Evolutionary conservation across 2,113 vertebrate species (phyloP).

Genomic region (Channa argus): DNA sequence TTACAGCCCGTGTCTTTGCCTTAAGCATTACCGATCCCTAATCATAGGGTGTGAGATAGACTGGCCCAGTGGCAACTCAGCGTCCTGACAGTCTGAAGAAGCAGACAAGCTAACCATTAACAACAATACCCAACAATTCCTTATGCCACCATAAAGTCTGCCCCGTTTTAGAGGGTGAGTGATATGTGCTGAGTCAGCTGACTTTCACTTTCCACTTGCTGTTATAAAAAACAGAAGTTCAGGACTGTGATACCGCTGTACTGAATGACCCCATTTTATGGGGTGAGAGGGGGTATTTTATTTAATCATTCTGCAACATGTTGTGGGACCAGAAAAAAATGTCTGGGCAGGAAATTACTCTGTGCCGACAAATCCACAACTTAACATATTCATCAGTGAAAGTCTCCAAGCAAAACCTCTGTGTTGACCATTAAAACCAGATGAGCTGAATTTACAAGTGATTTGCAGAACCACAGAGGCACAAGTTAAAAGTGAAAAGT

Average conservation of each 20-base stretch:
- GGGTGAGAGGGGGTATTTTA: not conserved
- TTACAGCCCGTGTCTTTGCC: slow-evolving; percentile 40
- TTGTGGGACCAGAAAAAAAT: slow-evolving; percentile 61
- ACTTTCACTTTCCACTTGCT: too few relatives aligned
- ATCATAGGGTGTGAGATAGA: slow-evolving; percentile 63
- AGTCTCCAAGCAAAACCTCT: slow-evolving; percentile 25
- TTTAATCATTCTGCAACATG: slow-evolving; percentile 70
- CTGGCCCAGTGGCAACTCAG: slow-evolving; percentile 41
- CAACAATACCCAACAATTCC: too few relatives aligned
- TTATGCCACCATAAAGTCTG: too few relatives aligned
- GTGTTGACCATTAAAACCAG: slow-evolving; percentile 26
- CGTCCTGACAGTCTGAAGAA: slow-evolving; percentile 36
- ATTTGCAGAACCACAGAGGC: slow-evolving; percentile 26
- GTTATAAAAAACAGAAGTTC: too few relatives aligned
- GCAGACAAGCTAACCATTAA: not conserved
- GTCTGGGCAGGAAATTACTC: slow-evolving; percentile 71
- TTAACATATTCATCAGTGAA: slow-evolving; percentile 59
- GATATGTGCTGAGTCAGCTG: too few relatives aligned
- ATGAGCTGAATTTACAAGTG: slow-evolving; percentile 35
- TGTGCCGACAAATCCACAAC: slow-evolving; percentile 58
- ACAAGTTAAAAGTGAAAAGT: not conserved
- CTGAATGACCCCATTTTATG: slow-evolving; percentile 64
- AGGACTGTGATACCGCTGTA: slow-evolving; percentile 1
- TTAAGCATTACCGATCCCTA: slow-evolving; percentile 55
- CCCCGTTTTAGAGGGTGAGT: too few relatives aligned